phyloP scores from a whole-genome alignment of 92 coral and sea anemone species.

The Porites lobata region DNA sequence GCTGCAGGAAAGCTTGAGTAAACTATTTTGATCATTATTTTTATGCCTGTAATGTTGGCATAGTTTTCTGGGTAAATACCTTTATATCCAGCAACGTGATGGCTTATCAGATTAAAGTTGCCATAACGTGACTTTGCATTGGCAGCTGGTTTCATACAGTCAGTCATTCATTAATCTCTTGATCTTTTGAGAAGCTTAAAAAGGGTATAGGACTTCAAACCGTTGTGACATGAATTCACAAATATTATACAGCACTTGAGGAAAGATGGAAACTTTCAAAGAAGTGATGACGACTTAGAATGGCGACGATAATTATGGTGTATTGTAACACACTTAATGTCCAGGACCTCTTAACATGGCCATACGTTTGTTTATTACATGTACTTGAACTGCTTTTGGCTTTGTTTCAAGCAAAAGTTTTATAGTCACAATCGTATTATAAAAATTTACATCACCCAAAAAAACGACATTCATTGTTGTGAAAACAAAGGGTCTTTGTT shows the following conservation, averaged over 20 bases:
- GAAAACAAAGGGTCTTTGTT: too few species aligned
- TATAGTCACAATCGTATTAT: too few species aligned
- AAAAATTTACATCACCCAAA: background rate
- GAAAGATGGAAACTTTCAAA: background rate
- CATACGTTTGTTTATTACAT: background rate
- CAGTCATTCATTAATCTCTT: background rate
- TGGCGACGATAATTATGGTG: background rate
- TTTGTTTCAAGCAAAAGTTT: background rate
- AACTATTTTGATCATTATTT: background rate
- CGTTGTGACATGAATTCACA: background rate
- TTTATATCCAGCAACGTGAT: background rate
- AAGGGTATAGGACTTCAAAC: background rate
- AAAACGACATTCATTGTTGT: too few species aligned
- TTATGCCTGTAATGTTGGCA: background rate
- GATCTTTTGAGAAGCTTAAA: conserved; percentile 1
- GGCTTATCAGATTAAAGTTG: background rate
- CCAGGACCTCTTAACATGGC: background rate
- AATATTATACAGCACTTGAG: background rate
- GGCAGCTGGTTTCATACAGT: background rate
- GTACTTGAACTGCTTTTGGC: background rate
- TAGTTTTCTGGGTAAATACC: background rate
- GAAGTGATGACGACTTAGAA: background rate
- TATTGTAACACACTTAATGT: background rate
- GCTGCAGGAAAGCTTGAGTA: background rate
- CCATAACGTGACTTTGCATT: background rate